Evolutionary conservation across 2,888 invertebrate genomes (phyloP), one percentile per base, ranked within the genome.

Genomic region (Conchocele bisecta): DNA sequence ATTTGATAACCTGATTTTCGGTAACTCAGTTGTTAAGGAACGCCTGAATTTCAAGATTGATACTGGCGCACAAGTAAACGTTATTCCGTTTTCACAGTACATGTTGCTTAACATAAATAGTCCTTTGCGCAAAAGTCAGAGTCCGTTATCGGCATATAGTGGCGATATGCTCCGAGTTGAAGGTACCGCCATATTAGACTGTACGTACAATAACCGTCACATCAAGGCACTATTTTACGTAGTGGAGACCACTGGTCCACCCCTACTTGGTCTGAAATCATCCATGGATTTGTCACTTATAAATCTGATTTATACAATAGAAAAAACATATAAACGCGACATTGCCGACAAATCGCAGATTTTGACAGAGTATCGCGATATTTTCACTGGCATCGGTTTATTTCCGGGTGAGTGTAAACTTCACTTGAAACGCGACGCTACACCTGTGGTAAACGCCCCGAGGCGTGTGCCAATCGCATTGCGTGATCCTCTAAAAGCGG

Each of bases 401-500:
- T 37, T 65, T 24, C 57, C 58, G 11, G 37, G 54, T 3, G 35
- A 37, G 17, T 53, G 46, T 24, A 44, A 31, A 22, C 28, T 64
- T 24, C 53, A 61, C 22, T 28, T 53, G 22, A 51, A 61, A 22
- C 33, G 37, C 15, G 59, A 59, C 24, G 26, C 28, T n/a, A 17
- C 39, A 22, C 60, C 60, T 50, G 60, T 60, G 22, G 39, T 60
- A 17, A 48, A 60, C 28, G 50, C 60, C 6, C 60, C 60, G 26
- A 60, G 60, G 29, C 29, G 50, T 28, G 60, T 60, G n/a, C 60
- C 60, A 2, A 50, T 50, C 24, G 26, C 46, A 15, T 37, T 37
- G 17, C 20, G 31, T 9, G 48, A 60, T 11, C 41, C 22, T n/a
- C 50, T 48, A 3, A 39, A 50, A 28, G 35, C 37, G 1, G 59